Evolutionary conservation across 2,888 invertebrate species (phyloP), one percentile per base, ranked within the genome.

Genomic region (Pandemis cinnamomeana): DNA sequence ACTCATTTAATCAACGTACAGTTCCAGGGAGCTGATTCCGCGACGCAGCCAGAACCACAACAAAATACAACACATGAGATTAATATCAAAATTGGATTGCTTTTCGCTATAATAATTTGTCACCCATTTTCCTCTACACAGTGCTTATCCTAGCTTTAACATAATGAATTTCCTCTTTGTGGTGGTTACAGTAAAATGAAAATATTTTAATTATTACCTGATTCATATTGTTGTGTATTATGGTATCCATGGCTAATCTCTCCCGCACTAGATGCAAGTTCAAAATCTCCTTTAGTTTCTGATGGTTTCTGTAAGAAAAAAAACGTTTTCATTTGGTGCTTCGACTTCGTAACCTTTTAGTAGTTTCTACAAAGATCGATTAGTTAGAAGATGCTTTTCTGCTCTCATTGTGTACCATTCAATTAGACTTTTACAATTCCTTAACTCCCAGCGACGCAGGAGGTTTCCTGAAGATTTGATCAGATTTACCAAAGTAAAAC

Each of bases 201-300:
- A 36, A 42, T 48, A 63, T 51, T 42, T 41, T 79, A 82, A 84
- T 91, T 68, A 68, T 69, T 60, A 97, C 97, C 95, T 96, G 95
- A 83, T 95, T 96, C 83, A 95, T 94, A 83, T 96, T 96, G 84
- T 96, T 96, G 79, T 96, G 95, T 72, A 96, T 95, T 75, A 98
- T 97, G 77, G 95, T 95, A 72, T 97, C 97, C 80, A 97, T 94
- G 13, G 97, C 96, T 64, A 98, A 91, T 75, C 96, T 95, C 81
- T 97, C 96, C 77, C 96, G 95, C 20, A 98, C 97, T 78, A 98
- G 94, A 89, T 98, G 98, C 85, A 98, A 95, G 81, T 96, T 96
- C 69, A 98, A 90, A 81, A 98, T 97, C 77, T 98, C 97, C 78
- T 95, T 95, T 84, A 98, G 95, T 80, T 95, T 96, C 75, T 96